These are phyloP conservation scores for Drosophila neocordata DNA, from an alignment of 1,140 invertebrate species.

Conservation along the genomic window DNA sequence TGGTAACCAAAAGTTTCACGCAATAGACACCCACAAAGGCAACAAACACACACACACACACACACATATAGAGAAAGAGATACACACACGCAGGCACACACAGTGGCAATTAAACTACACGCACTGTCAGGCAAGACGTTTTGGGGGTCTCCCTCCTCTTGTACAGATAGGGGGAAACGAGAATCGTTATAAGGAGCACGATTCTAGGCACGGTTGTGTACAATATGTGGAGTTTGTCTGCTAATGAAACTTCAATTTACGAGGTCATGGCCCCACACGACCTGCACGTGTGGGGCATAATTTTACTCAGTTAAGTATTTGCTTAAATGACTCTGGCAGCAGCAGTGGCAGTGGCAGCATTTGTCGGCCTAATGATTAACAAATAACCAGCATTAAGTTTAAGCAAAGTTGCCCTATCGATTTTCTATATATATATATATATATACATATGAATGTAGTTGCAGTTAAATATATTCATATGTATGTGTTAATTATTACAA, in stretches of 20 bases:
- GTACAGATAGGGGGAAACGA: conserved; percentile 38
- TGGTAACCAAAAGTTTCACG: conserved; percentile 79
- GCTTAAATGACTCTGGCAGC: conserved; percentile 70
- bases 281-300: conserved; percentile 77
- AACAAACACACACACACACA: conserved; percentile 27
- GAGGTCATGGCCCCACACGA: conserved; percentile 72
- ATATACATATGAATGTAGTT: conserved; percentile 44
- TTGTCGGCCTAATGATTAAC: conserved; percentile 69
- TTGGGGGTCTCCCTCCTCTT: conserved; percentile 5
- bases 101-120: conserved; percentile 73
- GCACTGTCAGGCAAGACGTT: conserved; percentile 47
- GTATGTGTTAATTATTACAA: conserved; percentile 60
- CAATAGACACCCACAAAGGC: conserved; percentile 61
- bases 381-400: conserved; percentile 63
- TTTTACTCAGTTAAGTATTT: conserved; percentile 71
- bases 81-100: conserved; percentile 24
- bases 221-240: conserved; percentile 10
- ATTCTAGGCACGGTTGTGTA: conserved; percentile 7
- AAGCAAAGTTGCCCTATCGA: conserved; percentile 56
- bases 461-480: conserved; percentile 22
- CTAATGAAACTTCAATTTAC: conserved; percentile 81
- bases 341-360: conserved; percentile 10
- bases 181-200: conserved; percentile 48
- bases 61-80: conserved; percentile 28
- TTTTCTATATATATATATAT: conserved; percentile 35